Evolutionary conservation across 2,888 invertebrate genomes (phyloP).

Genomic region (Nephrotoma appendiculata): DNA sequence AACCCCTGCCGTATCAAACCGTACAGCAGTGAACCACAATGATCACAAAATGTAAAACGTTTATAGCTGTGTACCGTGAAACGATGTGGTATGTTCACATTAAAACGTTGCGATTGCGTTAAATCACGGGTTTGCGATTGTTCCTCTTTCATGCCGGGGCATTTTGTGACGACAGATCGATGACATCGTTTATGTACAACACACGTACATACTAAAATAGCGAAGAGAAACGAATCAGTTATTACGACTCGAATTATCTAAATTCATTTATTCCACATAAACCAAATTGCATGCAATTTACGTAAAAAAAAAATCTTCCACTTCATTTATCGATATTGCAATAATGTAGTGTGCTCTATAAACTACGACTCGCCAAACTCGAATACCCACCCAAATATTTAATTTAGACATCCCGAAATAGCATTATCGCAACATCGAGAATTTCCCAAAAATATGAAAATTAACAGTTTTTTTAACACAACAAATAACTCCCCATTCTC

Average conservation of each 20-base stretch:
- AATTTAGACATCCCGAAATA: background rate
- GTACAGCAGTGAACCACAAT: constrained; percentile 95
- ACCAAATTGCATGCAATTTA: background rate
- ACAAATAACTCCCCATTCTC: background rate
- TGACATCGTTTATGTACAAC: constrained; percentile 99
- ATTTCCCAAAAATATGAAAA: background rate
- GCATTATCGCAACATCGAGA: background rate
- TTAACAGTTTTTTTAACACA: background rate
- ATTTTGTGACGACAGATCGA: constrained; percentile 91
- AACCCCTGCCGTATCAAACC: constrained; percentile 92
- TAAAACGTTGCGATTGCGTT: constrained; percentile 70
- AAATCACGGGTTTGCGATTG: constrained; percentile 36
- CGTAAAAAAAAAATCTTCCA: background rate
- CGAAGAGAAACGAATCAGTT: background rate
- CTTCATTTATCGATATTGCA: background rate
- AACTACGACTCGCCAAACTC: background rate
- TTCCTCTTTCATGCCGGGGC: constrained; percentile 93
- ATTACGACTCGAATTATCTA: background rate
- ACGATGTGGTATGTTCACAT: constrained; percentile 96
- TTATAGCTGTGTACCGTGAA: constrained; percentile 94
- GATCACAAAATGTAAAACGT: constrained; percentile 98
- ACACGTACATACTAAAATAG: constrained; percentile 83
- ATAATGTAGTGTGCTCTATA: background rate
- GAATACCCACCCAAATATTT: background rate
- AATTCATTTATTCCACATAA: background rate